A percentile compares a stretch with the other conserved stretches of the same genome.
These are phyloP conservation scores for Forbesichthys agassizii DNA, from an alignment of 2,113 vertebrate species.

Conservation along the genomic window DNA sequence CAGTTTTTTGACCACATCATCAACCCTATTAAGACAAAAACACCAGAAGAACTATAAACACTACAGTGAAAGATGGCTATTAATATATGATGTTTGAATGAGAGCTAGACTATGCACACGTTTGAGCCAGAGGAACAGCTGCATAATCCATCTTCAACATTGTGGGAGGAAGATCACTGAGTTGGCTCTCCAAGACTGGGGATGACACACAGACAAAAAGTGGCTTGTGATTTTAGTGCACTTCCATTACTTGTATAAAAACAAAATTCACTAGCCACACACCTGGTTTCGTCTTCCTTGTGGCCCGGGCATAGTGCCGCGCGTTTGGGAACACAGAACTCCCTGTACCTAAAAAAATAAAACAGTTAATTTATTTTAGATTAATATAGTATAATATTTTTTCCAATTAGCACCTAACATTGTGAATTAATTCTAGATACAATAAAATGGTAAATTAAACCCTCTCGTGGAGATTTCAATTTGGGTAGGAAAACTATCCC, in stretches of 20 bases:
- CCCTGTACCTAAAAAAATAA: conserved; percentile 51
- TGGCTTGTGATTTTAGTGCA: neutral
- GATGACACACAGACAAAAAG: neutral
- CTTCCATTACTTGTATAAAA: neutral
- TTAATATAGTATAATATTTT: no score
- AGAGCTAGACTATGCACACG: conserved; percentile 49
- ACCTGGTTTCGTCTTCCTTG: conserved; percentile 73
- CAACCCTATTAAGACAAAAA: conserved; percentile 76
- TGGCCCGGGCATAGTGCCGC: conserved; percentile 75
- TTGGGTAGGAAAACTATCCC: no score
- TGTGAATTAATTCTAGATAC: no score
- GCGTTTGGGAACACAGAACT: conserved; percentile 60
- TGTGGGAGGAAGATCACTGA: conserved; percentile 82
- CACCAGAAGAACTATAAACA: neutral
- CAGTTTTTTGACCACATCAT: conserved; percentile 87
- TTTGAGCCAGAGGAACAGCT: conserved; percentile 77
- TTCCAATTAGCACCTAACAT: no score
- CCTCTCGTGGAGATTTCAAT: no score
- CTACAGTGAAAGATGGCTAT: neutral
- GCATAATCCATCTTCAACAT: conserved; percentile 84
- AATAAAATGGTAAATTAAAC: no score
- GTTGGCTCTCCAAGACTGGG: conserved; percentile 79
- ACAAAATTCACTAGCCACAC: neutral
- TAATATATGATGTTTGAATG: neutral
- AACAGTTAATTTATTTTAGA: neutral